A percentile compares a stretch with the other conserved stretches of the same genome.
phyloP scores from a whole-genome alignment of 1,140 invertebrate species.

The Cydia amplana region DNA sequence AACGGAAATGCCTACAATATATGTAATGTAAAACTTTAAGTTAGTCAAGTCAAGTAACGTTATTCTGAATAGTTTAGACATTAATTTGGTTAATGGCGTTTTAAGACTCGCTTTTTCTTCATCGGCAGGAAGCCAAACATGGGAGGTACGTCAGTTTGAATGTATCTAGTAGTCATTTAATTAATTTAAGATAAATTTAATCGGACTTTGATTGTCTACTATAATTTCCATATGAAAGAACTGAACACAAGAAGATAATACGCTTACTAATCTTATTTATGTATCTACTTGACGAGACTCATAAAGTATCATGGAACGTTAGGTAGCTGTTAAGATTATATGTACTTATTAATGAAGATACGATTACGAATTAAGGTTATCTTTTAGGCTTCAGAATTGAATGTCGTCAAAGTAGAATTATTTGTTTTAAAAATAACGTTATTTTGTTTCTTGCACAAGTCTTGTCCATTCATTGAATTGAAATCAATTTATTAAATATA shows the following conservation, averaged over 20 bases:
- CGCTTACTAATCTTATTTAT: not conserved
- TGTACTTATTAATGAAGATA: no score
- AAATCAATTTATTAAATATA: not conserved
- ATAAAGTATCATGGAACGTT: not conserved
- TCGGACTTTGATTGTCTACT: not conserved
- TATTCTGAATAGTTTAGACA: slow-evolving; percentile 19
- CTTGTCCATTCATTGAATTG: not conserved
- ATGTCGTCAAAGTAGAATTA: not conserved
- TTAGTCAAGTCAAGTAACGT: no score
- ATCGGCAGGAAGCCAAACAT: slow-evolving; percentile 11
- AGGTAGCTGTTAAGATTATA: not conserved
- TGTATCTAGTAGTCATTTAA: slow-evolving; percentile 17
- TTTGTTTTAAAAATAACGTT: not conserved
- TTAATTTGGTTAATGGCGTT: slow-evolving; percentile 21
- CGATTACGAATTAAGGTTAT: not conserved
- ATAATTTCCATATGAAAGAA: not conserved
- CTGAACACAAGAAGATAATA: not conserved
- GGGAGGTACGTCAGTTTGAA: slow-evolving; percentile 26
- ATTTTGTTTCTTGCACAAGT: no score
- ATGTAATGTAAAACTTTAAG: slow-evolving; percentile 4
- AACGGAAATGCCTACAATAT: slow-evolving; percentile 37
- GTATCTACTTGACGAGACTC: not conserved
- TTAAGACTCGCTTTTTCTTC: slow-evolving; percentile 12
- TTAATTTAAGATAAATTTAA: slow-evolving; percentile 21
- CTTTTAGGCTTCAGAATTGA: not conserved